Evolutionary conservation across 2,797 vertebrate genomes (phyloP), one percentile per base, ranked within the genome.

Genomic region (Anguilla marmorata): DNA sequence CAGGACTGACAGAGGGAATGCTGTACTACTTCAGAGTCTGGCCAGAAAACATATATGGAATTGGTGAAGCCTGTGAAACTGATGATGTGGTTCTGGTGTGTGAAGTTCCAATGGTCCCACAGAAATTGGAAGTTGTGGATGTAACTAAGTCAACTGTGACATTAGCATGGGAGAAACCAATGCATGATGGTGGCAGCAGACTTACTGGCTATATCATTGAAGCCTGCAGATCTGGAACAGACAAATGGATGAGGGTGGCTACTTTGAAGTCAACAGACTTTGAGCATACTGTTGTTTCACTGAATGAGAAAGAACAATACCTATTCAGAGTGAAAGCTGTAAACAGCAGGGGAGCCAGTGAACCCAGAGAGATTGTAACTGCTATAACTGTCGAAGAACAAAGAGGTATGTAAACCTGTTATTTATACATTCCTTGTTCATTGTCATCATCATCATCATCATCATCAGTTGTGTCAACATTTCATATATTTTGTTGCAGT

Each of bases 201-300:
- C 92, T 99, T 91, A 98, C 96, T 0, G 97, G 96, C 86, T 99
- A 99, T 52, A 89, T 99, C 52, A 95, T 99, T 37, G 99, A 99
- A 93, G 98, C 98, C 91, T 98, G 98, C 95, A 98, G 94, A 94
- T 97, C 97, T 86, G 98, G 97, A 88, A 98, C 97, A 1, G 98
- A 99, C 89, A 98, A 98, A 89, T 99, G 99, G 99, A 96, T 99
- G 98, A 99, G 98, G 91, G 98, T 98, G 85, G 97, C 97, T 87
- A 97, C 97, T 0, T 88, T 99, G 90, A 99, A 99, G 93, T 95
- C 96, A 91, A 97, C 97, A 0, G 92, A 98, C 91, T 96, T 97
- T 0, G 97, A 98, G 86, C 97, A 98, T 90, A 99, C 98, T 33
- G 95, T 99, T 8, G 97, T 97, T 84, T 98, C 98, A 91, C 96